Base-by-base conservation (phyloP, 1,140 invertebrate genomes). In the Drosophila sulfurigaster region DNA sequence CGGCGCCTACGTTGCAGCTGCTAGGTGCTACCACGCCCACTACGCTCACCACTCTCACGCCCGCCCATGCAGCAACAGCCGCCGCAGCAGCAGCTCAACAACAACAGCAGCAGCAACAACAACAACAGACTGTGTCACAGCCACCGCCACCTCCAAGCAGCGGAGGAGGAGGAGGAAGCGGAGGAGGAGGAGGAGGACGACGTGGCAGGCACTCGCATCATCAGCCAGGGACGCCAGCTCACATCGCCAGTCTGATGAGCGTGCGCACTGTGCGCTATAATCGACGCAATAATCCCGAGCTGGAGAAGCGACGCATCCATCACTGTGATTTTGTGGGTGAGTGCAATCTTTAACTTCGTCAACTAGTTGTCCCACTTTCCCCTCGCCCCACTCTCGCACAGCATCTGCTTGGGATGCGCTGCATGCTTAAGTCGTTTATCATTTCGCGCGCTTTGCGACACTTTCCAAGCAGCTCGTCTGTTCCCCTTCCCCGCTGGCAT, bases 251-350 rank as follows among this genome's bases (percentile, higher is more conserved):
- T 91, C 43, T 82, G 79, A 66, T 92, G 77, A 93, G 93, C 88
- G 45, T 93, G 88, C 67, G 92, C 73, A 89, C 91, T 0, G 91
- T 92, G 20, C 93, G 91, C 7, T 98, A 98, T 94, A 99, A 99
- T 93, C 94, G 98, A 74, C 95, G 98, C 81, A 99, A 99, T 93
- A 99, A 99, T 93, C 98, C 98, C 0, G 98, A 99, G 92, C 93
- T 99, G 70, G 98, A 99, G 93, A 99, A 98, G 93, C 94, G 98
- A 78, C 93, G 98, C 89, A 98, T 99, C 76, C 98, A 99, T 93
- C 98, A 98, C 93, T 99, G 98, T 94, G 96, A 98, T 94, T 99
- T 98, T 93, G 95, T 97, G 86, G 97, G 98, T 98, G 94, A 95
- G 94, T 93, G 52, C 8, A 43, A 13, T 35, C 20, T 51, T 51